A percentile compares a stretch with the other conserved stretches of the same genome.
Evolutionary conservation across 2,113 vertebrate species (phyloP).

Genomic region (Clinocottus analis): DNA sequence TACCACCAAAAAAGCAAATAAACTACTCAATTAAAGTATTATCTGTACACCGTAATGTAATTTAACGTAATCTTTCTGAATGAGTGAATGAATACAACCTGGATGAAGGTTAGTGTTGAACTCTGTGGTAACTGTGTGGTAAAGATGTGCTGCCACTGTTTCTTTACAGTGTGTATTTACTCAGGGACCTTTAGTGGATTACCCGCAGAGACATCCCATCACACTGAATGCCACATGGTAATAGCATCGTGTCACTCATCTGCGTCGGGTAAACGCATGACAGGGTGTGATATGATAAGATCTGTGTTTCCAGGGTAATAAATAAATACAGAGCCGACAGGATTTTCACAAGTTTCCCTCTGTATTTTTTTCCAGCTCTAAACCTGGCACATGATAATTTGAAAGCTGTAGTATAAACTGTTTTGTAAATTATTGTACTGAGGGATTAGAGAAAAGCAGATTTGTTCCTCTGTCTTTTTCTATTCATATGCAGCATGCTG

Average conservation of each 20-base stretch:
- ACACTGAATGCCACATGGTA: conserved; percentile 41
- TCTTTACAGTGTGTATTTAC: conserved; percentile 35
- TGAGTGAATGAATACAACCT: not conserved
- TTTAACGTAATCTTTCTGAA: not conserved
- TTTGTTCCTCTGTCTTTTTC: not conserved
- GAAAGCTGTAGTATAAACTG: not conserved
- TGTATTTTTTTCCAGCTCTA: not conserved
- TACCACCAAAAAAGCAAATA: not conserved
- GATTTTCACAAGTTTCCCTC: not conserved
- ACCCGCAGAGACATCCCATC: conserved; percentile 41
- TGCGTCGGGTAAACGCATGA: conserved; percentile 3
- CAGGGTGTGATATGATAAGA: conserved; percentile 34
- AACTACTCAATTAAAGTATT: not conserved
- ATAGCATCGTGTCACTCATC: conserved; percentile 46
- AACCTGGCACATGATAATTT: not conserved
- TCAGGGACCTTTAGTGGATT: conserved; percentile 24
- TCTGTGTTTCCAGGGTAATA: conserved; percentile 6
- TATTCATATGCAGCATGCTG: not conserved
- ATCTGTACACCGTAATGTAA: not conserved
- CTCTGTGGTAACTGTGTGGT: not conserved
- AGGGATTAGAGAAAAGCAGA: not conserved
- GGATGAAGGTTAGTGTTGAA: not conserved
- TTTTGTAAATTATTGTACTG: not conserved
- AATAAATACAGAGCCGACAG: conserved; percentile 8
- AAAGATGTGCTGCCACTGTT: conserved; percentile 10